Evolutionary conservation across 1,140 invertebrate genomes (phyloP).

Genomic region (Bombyx mandarina): DNA sequence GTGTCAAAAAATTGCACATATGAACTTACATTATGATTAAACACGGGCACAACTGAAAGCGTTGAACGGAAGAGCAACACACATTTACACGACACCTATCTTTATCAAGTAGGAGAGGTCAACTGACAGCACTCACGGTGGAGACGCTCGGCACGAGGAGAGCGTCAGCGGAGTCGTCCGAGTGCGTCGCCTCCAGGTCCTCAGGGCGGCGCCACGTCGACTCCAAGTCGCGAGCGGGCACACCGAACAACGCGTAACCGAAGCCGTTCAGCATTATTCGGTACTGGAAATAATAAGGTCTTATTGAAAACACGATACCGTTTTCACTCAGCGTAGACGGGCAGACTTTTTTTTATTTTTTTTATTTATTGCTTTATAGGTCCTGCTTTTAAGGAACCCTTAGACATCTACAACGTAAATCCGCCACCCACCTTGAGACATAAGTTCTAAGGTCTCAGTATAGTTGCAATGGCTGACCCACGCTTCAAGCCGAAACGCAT

Average conservation of each 20-base stretch:
- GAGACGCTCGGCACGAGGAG: constrained; percentile 59
- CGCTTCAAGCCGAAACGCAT: too few relatives aligned
- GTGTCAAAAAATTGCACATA: too few relatives aligned
- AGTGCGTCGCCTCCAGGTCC: constrained; percentile 70
- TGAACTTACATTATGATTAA: too few relatives aligned
- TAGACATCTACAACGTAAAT: too few relatives aligned
- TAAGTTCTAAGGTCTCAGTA: too few relatives aligned
- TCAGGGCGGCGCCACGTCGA: constrained; percentile 78
- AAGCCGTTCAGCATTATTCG: constrained; percentile 84
- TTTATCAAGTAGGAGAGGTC: constrained; percentile 16
- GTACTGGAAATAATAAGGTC: constrained; percentile 70
- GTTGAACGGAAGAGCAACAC: background rate
- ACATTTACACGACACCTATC: constrained; percentile 19
- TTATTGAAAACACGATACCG: too few relatives aligned
- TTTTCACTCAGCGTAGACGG: too few relatives aligned
- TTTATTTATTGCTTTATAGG: too few relatives aligned
- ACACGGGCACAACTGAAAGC: background rate
- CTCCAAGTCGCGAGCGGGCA: constrained; percentile 79
- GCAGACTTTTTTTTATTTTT: too few relatives aligned
- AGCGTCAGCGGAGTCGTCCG: constrained; percentile 57
- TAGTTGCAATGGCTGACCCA: too few relatives aligned
- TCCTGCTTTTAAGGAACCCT: too few relatives aligned
- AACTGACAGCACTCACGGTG: constrained; percentile 70
- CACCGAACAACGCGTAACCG: constrained; percentile 81
- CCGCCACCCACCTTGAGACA: too few relatives aligned